Conservation (phyloP, 2,888 invertebrate genomes). For the Ichneumoninae sp. region DNA sequence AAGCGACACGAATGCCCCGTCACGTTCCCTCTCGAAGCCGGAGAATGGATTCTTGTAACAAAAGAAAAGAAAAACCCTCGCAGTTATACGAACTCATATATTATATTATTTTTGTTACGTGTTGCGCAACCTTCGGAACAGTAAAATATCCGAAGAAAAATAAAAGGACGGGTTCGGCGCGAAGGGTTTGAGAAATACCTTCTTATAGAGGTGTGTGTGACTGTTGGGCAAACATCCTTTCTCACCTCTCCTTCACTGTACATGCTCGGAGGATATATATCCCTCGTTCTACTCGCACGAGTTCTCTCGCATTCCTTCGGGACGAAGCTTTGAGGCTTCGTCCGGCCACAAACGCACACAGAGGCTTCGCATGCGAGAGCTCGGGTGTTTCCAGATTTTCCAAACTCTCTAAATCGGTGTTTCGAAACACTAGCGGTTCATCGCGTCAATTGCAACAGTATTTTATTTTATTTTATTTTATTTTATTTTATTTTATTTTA, state of each 20-base stretch:
- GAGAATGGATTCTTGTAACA: not conserved
- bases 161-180: not conserved
- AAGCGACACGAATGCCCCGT: not conserved
- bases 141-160: not conserved
- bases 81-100: not conserved
- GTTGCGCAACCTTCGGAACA: not conserved
- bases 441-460: not conserved
- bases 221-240: slow-evolving; percentile 10
- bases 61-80: not conserved
- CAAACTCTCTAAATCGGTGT: slow-evolving; percentile 48
- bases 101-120: not conserved
- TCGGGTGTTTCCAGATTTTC: slow-evolving; percentile 29
- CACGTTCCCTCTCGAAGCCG: not conserved
- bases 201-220: slow-evolving; percentile 1
- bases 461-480: slow-evolving; percentile 8
- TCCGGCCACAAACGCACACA: not conserved
- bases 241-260: not conserved
- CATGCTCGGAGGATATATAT: slow-evolving; percentile 3
- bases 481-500: not conserved
- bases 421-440: slow-evolving; percentile 9
- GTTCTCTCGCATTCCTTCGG: slow-evolving; percentile 36
- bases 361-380: not conserved
- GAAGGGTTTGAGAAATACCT: slow-evolving; percentile 1
- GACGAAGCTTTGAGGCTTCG: slow-evolving; percentile 9
- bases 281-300: not conserved